phyloP scores from a whole-genome alignment of 2,113 vertebrate species.

The Thamnophis sirtalis region DNA sequence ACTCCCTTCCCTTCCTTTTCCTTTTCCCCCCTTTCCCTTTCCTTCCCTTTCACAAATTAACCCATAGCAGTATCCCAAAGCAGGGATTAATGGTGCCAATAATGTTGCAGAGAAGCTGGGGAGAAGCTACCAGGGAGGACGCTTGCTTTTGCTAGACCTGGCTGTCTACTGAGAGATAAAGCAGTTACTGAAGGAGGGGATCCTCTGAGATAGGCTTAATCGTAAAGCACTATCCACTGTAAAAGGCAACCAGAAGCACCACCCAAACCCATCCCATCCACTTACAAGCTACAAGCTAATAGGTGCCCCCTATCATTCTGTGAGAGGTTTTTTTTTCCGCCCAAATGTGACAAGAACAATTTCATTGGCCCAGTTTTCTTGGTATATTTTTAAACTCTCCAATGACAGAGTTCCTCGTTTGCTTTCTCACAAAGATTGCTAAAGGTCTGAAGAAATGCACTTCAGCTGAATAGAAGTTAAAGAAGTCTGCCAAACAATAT shows the following conservation, averaged over 20 bases:
- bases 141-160: neutral
- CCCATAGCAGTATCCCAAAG: neutral
- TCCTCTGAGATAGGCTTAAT: conserved; percentile 20
- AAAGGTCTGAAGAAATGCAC: neutral
- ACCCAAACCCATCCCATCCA: neutral
- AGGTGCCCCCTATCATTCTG: neutral
- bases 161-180: neutral
- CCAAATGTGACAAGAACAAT: neutral
- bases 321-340: neutral
- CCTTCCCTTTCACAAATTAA: neutral
- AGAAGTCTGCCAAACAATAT: neutral
- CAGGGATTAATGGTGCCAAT: neutral
- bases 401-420: neutral
- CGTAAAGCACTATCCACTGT: neutral
- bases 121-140: neutral
- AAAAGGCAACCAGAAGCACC: neutral
- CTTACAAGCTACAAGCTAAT: neutral
- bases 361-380: neutral
- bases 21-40: no score
- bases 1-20: neutral
- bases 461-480: neutral
- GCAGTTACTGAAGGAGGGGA: neutral
- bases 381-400: neutral
- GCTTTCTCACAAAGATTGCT: neutral
- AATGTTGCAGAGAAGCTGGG: neutral